Conservation (phyloP, 2,113 vertebrate genomes). For the Hydrolagus affinis region DNA sequence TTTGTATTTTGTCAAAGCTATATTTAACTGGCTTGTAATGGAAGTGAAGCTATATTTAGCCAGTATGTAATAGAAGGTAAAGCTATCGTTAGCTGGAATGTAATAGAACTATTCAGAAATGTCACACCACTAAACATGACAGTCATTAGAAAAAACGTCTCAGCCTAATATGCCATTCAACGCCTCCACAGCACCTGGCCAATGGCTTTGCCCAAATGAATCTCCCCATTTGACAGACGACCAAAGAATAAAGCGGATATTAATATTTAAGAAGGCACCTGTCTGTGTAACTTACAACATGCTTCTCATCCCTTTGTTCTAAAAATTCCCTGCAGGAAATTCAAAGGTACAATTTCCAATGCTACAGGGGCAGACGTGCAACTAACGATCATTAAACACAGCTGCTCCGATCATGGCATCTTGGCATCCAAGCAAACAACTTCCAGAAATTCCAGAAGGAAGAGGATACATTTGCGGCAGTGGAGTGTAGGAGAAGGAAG, state of each 20-base stretch:
- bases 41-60: no score
- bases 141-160: constrained; percentile 3
- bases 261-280: constrained; percentile 35
- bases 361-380: constrained; percentile 37
- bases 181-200: constrained; percentile 2
- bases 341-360: constrained; percentile 36
- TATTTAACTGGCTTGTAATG: no score
- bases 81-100: not conserved
- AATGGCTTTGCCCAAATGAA: not conserved
- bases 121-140: not conserved
- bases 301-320: constrained; percentile 38
- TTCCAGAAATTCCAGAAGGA: constrained; percentile 51
- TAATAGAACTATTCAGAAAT: not conserved
- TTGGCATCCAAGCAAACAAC: constrained; percentile 46
- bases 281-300: constrained; percentile 41
- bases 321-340: constrained; percentile 35
- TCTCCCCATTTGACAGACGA: not conserved
- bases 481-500: constrained; percentile 42
- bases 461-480: constrained; percentile 46
- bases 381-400: constrained; percentile 43
- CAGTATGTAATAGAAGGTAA: not conserved
- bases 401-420: constrained; percentile 42
- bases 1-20: no score
- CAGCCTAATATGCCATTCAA: not conserved
- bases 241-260: constrained; percentile 21